These are phyloP conservation scores for Hypanus sabinus DNA, from an alignment of 2,113 vertebrate genomes.

Conservation along the genomic window DNA sequence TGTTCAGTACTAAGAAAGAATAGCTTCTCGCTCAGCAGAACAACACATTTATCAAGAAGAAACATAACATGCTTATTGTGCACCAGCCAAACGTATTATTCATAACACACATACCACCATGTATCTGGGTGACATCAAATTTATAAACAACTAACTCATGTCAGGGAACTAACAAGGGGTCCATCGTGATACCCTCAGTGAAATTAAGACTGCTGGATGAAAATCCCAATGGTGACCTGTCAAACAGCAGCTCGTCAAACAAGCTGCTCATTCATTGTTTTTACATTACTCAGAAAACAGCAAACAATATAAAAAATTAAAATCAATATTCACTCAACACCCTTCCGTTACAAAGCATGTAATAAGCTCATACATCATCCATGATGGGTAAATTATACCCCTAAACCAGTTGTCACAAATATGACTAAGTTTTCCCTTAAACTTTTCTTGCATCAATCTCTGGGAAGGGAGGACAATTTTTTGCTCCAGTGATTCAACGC, in stretches of 20 bases:
- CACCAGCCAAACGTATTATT: background rate
- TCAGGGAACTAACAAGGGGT: background rate
- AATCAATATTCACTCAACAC: background rate
- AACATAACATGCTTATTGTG: background rate
- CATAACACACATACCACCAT: background rate
- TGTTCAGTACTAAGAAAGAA: background rate
- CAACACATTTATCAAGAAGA: background rate
- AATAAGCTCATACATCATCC: background rate
- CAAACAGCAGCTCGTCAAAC: background rate
- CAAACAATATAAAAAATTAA: background rate
- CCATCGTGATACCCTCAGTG: background rate
- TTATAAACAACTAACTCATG: background rate
- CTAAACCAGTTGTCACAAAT: background rate
- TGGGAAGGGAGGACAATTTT: background rate
- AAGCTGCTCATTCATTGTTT: background rate
- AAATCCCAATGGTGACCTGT: background rate
- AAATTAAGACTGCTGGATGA: background rate
- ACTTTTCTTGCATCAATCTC: background rate
- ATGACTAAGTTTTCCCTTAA: background rate
- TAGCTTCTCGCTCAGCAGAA: background rate
- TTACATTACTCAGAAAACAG: background rate
- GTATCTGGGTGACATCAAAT: background rate
- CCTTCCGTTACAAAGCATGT: background rate
- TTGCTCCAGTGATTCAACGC: background rate
- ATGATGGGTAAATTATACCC: background rate